Percentiles rank a stretch among this genome's conserved stretches.
Evolutionary conservation across 53 echinoderm and acorn worm genomes (phyloP).

Genomic region (Apostichopus leukothele): DNA sequence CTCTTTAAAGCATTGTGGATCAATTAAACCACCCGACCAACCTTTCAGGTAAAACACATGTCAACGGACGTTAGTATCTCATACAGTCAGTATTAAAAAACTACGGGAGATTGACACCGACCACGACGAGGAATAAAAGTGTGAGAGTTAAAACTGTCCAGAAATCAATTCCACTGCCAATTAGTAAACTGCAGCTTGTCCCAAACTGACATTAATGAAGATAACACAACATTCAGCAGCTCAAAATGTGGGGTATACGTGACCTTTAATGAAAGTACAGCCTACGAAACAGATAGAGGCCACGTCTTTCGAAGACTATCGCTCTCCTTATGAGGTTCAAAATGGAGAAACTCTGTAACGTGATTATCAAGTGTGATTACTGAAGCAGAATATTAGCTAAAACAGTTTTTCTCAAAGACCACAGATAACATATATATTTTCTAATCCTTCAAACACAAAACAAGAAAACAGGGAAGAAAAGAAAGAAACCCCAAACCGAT

Average conservation of each 20-base stretch:
- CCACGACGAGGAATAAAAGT: background rate
- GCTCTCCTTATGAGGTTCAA: background rate
- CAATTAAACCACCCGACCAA: too few relatives aligned
- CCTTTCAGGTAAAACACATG: too few relatives aligned
- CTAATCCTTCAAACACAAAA: background rate
- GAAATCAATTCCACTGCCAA: background rate
- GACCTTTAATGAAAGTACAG: background rate
- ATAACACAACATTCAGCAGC: background rate
- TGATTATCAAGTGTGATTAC: background rate
- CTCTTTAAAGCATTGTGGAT: too few relatives aligned
- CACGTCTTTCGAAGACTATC: background rate
- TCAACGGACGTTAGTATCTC: too few relatives aligned
- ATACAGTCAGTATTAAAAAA: background rate
- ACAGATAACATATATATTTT: background rate
- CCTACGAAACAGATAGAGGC: background rate
- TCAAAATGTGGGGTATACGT: background rate
- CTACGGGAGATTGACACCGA: background rate
- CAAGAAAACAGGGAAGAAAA: background rate
- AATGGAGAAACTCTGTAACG: background rate
- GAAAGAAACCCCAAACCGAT: background rate
- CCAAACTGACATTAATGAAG: background rate
- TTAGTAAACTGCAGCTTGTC: background rate
- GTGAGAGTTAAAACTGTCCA: background rate
- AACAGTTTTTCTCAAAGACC: background rate
- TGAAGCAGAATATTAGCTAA: background rate